Base-by-base conservation (phyloP, 23 tunicate species). In the Corella eumyota region DNA sequence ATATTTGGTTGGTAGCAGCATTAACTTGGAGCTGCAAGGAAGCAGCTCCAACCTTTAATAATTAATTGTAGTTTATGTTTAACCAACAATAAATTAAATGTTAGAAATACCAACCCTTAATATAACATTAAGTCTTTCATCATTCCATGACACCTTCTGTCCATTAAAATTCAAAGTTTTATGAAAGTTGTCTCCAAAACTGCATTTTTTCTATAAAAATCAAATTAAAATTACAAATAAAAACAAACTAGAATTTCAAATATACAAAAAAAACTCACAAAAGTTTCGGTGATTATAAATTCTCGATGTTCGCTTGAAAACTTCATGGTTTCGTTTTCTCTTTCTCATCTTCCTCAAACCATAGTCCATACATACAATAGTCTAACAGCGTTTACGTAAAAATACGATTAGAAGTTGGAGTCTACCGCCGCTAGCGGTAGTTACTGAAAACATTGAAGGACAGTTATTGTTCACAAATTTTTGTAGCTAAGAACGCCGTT, bases 281-380 rank as follows among this genome's bases (percentile, higher is more conserved):
- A 62, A 9, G 98, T 62, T 64, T 81, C 85, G 28, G 98, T 90
- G 56, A 90, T 80, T 1, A 90, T 64, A 60, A 75, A 79, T 13
- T 78, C 79, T 34, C 98, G 55, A 45, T 81, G 55, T 25, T 90
- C 98, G 47, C 77, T 50, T 23, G 98, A 90, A 61, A 90, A 90
- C 30, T 73, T 59, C 98, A 90, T 90, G 24, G 98, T 81, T 20
- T 90, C 98, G 65, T 86, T 77, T 66, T 80, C n/a, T 81, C 45
- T 90, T 90, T 19, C 98, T 92, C 27, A 78, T 55, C 45, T 90
- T 90, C 45, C 84, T 56, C 44, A 90, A 57, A 2, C 76, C n/a
- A n/a, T n/a, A n/a, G n/a, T n/a, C n/a, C n/a, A n/a, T n/a, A n/a
- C n/a, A n/a, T n/a, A n/a, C n/a, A n/a, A n/a, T n/a, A n/a, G n/a